Base-by-base conservation (phyloP, 2,113 vertebrate species). In the Xerus inauris region DNA sequence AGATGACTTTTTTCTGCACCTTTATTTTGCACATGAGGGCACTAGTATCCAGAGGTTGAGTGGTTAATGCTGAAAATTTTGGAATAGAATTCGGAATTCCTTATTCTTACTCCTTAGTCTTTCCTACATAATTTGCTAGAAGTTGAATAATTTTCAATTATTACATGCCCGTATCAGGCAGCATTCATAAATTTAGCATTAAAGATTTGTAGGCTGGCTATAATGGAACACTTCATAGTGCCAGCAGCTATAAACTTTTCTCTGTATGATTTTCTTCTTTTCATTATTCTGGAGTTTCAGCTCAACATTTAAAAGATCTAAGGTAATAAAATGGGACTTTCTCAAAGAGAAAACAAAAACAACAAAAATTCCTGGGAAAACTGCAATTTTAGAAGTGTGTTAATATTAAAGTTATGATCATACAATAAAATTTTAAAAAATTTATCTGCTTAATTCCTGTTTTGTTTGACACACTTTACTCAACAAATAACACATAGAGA, bases 181-280 rank as follows among this genome's bases (percentile, higher is more conserved):
- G 10, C 6, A 81, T 89, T 95, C 30, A 45, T 91, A 95, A 49
- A 97, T 89, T 91, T 89, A 94, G 49, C 64, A 62, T 67, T 49
- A 94, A 71, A 91, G 69, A 84, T 94, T 76, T 88, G 35, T 35
- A 85, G 65, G 20, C 24, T 91, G 40, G 19, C 80, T 90, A 76
- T 75, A 94, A 82, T 28, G 14, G 71, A 80, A 90, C 64, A 93
- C 8, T 91, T 95, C 82, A 84, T 40, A 65, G 47, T 45, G 75
- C 20, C 87, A 87, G 59, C 24, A 71, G 75, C 71, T 87, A 75
- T 89, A 71, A 69, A 81, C 65, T 67, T 71, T 87, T 69, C 62
- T 75, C 2, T 42, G 5, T 71, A 81, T 72, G 69, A 81, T 62
- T 79, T 87, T 57, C 45, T 94, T 92, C 86, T 89, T 93, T 95